These are phyloP conservation scores for Aurelia aurita DNA, from an alignment of 30 jellyfish, hydroid and myxozoan species.

Conservation along the genomic window DNA sequence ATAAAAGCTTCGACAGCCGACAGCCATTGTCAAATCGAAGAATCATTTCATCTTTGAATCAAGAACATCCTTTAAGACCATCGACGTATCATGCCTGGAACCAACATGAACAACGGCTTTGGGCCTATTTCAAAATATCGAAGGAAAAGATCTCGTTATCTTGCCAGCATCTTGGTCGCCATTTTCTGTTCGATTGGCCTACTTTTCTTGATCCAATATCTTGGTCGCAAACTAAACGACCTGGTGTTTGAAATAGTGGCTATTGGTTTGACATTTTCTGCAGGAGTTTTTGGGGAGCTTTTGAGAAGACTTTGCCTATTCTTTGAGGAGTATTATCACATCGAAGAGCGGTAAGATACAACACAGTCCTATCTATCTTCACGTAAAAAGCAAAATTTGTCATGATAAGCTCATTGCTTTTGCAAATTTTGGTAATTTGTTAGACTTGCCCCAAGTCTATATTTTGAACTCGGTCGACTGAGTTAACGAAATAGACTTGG, in stretches of 20 bases:
- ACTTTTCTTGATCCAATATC: too few relatives aligned
- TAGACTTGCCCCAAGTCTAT: too few relatives aligned
- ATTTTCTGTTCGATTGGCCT: neutral
- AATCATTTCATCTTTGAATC: too few relatives aligned
- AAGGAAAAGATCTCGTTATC: conserved; percentile 20
- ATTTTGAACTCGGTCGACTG: too few relatives aligned
- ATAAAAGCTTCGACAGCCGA: too few relatives aligned
- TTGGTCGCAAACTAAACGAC: too few relatives aligned
- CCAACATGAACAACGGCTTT: conserved; percentile 68
- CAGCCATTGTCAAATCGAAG: too few relatives aligned
- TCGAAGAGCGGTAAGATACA: conserved; percentile 41
- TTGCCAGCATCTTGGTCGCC: neutral
- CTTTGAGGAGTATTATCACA: conserved; percentile 61
- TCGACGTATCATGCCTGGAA: neutral
- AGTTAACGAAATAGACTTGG: too few relatives aligned
- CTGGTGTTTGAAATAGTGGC: neutral
- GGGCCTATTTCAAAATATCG: conserved; percentile 76
- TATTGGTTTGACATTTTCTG: neutral
- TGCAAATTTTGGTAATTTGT: neutral
- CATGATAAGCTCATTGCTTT: neutral
- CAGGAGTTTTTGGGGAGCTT: conserved; percentile 67
- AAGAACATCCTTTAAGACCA: too few relatives aligned
- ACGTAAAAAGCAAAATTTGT: too few relatives aligned
- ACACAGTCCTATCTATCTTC: too few relatives aligned
- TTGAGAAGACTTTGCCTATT: conserved; percentile 39